Base-by-base conservation (phyloP, 2,888 invertebrate species). In the Tuberolachnus salignus region DNA sequence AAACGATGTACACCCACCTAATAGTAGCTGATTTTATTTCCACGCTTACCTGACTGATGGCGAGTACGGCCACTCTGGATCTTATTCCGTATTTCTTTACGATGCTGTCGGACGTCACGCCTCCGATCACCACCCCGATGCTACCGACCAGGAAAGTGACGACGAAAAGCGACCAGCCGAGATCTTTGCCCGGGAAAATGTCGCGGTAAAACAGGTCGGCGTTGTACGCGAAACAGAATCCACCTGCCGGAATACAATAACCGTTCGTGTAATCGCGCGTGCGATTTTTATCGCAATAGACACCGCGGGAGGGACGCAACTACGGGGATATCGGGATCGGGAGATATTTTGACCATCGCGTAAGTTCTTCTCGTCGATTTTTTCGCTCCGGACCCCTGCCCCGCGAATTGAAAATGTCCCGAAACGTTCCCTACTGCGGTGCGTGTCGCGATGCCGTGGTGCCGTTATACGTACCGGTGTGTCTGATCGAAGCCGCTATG, bases 161-260 rank as follows among this genome's bases (percentile, higher is more conserved):
- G 0, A 91, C 92, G 85, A 94, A 94, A 83, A 95, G 86, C 93
- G 94, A 94, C 92, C 94, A 94, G 83, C 94, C 94, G 16, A 94
- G 89, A 87, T 94, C 94, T 83, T 93, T 92, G 83, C 94, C 94
- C 0, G 95, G 95, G 87, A 94, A 95, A 86, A 94, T 94, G 80
- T 90, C 91, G 81, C 93, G 91, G 86, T 94, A 95, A 87, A 94
- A 95, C 71, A 94, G 88, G 85, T 95, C 94, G 9, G 94, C 94
- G 85, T 95, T 95, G 88, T 95, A 95, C 0, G 94, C 94, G 86
- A 95, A 95, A 81, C 92, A 92, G 91, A 94, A 93, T 81, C 95
- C 95, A 83, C 94, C 92, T 92, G 86, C 84, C 71, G 49, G 46
- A 55, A 21, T 55, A 34, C 6, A 4, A 34, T 34, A 34, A 34